phyloP scores from a whole-genome alignment of 2,113 vertebrate species.

The Xerus inauris region DNA sequence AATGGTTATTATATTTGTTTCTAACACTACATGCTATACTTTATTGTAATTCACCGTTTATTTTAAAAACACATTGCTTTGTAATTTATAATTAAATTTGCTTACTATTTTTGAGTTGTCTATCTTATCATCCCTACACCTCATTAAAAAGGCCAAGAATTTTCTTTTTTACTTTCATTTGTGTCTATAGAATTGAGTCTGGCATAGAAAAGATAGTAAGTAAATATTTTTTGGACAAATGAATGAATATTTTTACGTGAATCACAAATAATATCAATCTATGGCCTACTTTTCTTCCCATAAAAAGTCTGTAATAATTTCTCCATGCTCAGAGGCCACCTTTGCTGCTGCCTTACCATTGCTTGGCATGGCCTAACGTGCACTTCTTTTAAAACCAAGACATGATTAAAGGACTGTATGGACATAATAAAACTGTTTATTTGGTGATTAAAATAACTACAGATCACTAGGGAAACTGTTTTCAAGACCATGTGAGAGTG shows the following conservation, averaged over 20 bases:
- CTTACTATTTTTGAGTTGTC: neutral
- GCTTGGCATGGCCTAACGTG: neutral
- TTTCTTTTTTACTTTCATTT: neutral
- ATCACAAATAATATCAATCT: neutral
- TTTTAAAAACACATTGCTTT: neutral
- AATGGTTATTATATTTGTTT: neutral
- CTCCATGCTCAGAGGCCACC: neutral
- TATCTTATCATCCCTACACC: neutral
- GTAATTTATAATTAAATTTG: neutral
- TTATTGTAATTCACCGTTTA: neutral
- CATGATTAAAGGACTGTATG: conserved; percentile 67
- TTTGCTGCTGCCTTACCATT: neutral
- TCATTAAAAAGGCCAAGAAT: neutral
- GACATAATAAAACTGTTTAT: conserved; percentile 73
- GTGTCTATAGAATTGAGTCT: neutral
- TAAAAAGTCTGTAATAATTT: neutral
- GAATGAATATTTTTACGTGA: neutral
- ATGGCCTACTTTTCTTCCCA: neutral
- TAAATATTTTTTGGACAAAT: neutral
- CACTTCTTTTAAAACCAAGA: conserved; percentile 48
- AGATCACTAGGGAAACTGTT: conserved; percentile 72
- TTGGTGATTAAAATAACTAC: conserved; percentile 81
- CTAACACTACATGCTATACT: neutral
- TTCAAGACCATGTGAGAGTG: conserved; percentile 53
- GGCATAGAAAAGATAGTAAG: neutral